Evolutionary conservation across 2,797 vertebrate genomes (phyloP).

Genomic region (Oreochromis grahami): DNA sequence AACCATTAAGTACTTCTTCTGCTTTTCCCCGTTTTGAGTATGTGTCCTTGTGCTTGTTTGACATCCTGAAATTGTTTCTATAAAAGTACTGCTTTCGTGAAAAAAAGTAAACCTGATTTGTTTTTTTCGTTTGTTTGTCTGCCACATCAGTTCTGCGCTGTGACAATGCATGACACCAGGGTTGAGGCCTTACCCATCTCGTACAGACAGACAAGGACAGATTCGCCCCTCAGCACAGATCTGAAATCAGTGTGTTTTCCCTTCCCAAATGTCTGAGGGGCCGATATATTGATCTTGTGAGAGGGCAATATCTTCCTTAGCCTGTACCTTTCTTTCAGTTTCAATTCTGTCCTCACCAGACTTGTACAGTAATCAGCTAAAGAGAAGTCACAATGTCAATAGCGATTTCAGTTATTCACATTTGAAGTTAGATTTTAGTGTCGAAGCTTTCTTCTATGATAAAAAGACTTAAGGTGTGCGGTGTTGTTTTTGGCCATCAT

Average conservation of each 20-base stretch:
- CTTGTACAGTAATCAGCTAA: slow-evolving; percentile 62
- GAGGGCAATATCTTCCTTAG: slow-evolving; percentile 34
- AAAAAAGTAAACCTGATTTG: slow-evolving; percentile 14
- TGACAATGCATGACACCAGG: slow-evolving; percentile 80
- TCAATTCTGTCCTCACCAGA: slow-evolving; percentile 47
- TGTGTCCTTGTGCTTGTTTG: slow-evolving; percentile 59
- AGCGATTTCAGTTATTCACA: slow-evolving; percentile 58
- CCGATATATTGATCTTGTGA: slow-evolving; percentile 19
- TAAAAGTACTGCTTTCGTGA: slow-evolving; percentile 45
- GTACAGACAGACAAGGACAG: slow-evolving; percentile 49
- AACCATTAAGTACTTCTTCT: slow-evolving; percentile 1
- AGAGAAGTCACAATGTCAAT: slow-evolving; percentile 57
- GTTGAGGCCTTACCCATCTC: slow-evolving; percentile 77
- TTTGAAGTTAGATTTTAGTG: slow-evolving; percentile 67
- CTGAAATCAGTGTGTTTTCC: slow-evolving; percentile 42
- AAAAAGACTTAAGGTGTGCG: slow-evolving; percentile 52
- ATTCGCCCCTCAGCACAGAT: slow-evolving; percentile 32
- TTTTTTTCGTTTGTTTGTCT: slow-evolving; percentile 12
- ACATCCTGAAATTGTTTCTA: slow-evolving; percentile 49
- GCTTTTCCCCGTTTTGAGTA: slow-evolving; percentile 34
- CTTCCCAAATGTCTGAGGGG: slow-evolving; percentile 5
- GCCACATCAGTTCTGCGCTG: slow-evolving; percentile 71
- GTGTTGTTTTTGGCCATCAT: slow-evolving; percentile 70
- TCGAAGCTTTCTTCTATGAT: slow-evolving; percentile 32
- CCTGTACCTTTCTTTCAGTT: slow-evolving; percentile 51